Conservation (phyloP, 1,140 invertebrate species). For the Ceratosolen solmsi region DNA sequence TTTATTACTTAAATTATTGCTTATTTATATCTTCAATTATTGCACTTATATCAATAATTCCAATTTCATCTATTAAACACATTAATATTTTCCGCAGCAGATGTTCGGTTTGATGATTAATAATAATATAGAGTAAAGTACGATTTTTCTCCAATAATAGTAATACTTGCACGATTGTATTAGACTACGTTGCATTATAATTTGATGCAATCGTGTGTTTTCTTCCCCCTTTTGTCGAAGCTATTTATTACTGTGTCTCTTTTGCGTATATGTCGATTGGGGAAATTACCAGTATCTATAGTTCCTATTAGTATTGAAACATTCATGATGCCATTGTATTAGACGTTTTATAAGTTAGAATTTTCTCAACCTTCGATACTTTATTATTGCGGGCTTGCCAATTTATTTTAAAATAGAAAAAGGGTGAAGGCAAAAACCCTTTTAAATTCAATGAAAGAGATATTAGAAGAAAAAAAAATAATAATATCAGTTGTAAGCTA, state of each 20-base stretch:
- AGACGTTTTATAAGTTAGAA: slow-evolving; percentile 10
- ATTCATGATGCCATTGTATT: slow-evolving; percentile 41
- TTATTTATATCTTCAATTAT: no score
- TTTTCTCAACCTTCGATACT: slow-evolving; percentile 13
- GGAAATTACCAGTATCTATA: slow-evolving; percentile 48
- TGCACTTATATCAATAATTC: no score
- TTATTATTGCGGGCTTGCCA: background rate
- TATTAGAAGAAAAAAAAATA: slow-evolving; percentile 29
- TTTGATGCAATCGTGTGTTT: slow-evolving; percentile 23
- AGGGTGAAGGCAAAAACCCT: background rate
- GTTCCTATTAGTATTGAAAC: slow-evolving; percentile 46
- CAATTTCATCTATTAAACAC: no score
- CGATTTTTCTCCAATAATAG: slow-evolving; percentile 34
- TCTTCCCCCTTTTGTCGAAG: slow-evolving; percentile 23
- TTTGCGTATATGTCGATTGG: slow-evolving; percentile 39
- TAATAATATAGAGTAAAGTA: background rate
- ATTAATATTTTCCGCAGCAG: no score
- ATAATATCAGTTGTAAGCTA: background rate
- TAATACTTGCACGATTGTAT: slow-evolving; percentile 23
- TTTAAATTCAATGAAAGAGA: background rate
- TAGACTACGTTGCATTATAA: slow-evolving; percentile 34
- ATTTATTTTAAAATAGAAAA: slow-evolving; percentile 35
- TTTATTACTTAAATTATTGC: no score
- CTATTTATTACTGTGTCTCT: slow-evolving; percentile 48
- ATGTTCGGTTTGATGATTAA: slow-evolving; percentile 13